Conservation (phyloP, 2,113 vertebrate genomes). For the Passerina amoena region DNA sequence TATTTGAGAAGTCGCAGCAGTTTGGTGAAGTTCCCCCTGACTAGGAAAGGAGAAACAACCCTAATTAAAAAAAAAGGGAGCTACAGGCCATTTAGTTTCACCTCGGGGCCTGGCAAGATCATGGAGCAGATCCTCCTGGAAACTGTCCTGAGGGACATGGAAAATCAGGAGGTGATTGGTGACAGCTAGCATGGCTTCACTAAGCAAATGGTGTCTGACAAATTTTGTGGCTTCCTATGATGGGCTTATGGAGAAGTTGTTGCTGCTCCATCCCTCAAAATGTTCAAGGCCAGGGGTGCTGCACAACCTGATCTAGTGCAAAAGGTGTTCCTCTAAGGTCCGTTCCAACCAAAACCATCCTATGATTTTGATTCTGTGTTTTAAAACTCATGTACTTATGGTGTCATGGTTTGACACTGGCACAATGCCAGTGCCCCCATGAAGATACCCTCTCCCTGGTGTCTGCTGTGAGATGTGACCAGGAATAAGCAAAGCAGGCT, state of each 20-base stretch:
- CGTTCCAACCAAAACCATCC: background rate
- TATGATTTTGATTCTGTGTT: background rate
- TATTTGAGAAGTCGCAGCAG: background rate
- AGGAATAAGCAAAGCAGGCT: too few relatives aligned
- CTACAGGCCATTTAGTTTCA: background rate
- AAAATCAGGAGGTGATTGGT: background rate
- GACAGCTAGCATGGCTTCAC: background rate
- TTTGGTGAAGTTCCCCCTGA: accelerated
- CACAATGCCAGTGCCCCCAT: too few relatives aligned
- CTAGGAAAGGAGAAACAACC: background rate
- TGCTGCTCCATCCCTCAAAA: background rate
- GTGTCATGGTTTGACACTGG: too few relatives aligned
- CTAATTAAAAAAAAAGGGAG: background rate
- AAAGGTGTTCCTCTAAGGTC: background rate
- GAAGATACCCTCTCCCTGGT: too few relatives aligned
- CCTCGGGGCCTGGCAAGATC: background rate
- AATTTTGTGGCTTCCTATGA: background rate
- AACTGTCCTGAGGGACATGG: background rate
- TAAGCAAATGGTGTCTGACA: background rate
- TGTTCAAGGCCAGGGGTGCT: background rate
- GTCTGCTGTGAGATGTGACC: too few relatives aligned
- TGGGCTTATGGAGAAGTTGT: background rate
- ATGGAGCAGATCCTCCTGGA: background rate
- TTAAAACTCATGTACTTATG: background rate
- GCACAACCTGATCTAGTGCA: background rate